Percentiles rank a stretch among this genome's conserved stretches.
Conservation (phyloP, 2,888 invertebrate genomes). For the Macrosoma leucophasiata region DNA sequence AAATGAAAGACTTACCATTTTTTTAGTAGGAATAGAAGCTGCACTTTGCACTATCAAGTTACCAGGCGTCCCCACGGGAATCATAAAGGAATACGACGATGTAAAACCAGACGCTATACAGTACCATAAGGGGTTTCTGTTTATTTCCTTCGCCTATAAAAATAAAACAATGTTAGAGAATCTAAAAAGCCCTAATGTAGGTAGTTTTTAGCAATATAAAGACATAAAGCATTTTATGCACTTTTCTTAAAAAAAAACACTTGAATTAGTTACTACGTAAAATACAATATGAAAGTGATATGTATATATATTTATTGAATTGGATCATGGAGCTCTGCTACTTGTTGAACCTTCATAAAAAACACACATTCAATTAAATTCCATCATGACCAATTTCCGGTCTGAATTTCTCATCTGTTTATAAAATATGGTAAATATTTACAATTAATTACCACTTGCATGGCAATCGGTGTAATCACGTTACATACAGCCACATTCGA, state of each 20-base stretch:
- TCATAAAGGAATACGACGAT: slow-evolving; percentile 55
- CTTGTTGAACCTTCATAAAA: too few relatives aligned
- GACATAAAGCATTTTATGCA: too few relatives aligned
- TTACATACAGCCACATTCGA: slow-evolving; percentile 58
- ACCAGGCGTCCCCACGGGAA: slow-evolving; percentile 76
- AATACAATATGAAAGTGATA: too few relatives aligned
- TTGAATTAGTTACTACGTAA: background rate
- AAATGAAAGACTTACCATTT: slow-evolving; percentile 59
- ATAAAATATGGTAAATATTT: too few relatives aligned
- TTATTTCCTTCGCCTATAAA: slow-evolving; percentile 43
- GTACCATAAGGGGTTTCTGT: slow-evolving; percentile 46
- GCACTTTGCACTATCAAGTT: slow-evolving; percentile 67
- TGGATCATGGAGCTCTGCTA: too few relatives aligned
- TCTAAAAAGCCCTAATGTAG: too few relatives aligned
- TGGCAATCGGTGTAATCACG: slow-evolving; percentile 50
- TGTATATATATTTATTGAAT: background rate
- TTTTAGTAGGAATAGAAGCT: slow-evolving; percentile 49
- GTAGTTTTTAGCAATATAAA: too few relatives aligned
- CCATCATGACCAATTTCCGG: too few relatives aligned
- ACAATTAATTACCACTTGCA: slow-evolving; percentile 44
- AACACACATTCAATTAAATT: too few relatives aligned
- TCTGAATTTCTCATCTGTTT: too few relatives aligned
- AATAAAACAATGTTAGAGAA: too few relatives aligned
- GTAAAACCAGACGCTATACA: slow-evolving; percentile 39
- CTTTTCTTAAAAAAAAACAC: slow-evolving; percentile 1